Conservation (phyloP, 2,113 vertebrate species). For the Sinosuthora webbiana region DNA sequence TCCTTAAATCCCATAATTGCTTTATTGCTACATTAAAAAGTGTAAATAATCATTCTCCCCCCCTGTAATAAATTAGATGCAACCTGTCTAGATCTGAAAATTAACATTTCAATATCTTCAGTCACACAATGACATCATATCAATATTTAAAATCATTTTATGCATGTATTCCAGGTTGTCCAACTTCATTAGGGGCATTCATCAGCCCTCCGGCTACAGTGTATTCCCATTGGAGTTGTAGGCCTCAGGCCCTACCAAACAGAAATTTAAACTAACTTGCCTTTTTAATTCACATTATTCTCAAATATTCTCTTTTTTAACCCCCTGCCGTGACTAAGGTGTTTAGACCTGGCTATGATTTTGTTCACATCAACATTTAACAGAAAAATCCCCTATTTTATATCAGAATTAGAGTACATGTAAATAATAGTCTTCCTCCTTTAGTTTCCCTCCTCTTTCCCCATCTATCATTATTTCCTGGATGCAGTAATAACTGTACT, state of each 20-base stretch:
- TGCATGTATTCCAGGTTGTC: conserved; percentile 98
- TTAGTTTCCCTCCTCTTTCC: background rate
- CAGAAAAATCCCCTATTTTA: conserved; percentile 31
- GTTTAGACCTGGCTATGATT: conserved; percentile 59
- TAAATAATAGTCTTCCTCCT: background rate
- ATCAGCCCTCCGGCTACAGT: conserved; percentile 86
- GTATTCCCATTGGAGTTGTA: conserved; percentile 82
- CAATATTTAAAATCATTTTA: conserved; percentile 99
- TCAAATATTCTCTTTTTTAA: conserved; percentile 75
- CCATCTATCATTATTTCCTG: background rate
- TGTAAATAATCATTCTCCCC: conserved; percentile 82
- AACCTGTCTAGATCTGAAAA: conserved; percentile 87
- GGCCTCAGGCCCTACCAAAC: conserved; percentile 84
- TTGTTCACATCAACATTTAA: conserved; percentile 47
- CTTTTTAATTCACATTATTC: conserved; percentile 82
- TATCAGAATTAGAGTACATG: conserved; percentile 20
- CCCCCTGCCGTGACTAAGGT: conserved; percentile 69
- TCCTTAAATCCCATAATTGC: conserved; percentile 66
- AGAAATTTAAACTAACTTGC: conserved; percentile 83
- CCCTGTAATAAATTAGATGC: conserved; percentile 78
- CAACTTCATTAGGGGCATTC: conserved; percentile 98
- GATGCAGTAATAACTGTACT: background rate
- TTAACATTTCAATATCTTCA: conserved; percentile 95
- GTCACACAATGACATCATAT: conserved; percentile 90
- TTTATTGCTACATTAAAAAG: conserved; percentile 77